Conservation (phyloP, 2,113 vertebrate species). For the Opisthocomus hoazin region DNA sequence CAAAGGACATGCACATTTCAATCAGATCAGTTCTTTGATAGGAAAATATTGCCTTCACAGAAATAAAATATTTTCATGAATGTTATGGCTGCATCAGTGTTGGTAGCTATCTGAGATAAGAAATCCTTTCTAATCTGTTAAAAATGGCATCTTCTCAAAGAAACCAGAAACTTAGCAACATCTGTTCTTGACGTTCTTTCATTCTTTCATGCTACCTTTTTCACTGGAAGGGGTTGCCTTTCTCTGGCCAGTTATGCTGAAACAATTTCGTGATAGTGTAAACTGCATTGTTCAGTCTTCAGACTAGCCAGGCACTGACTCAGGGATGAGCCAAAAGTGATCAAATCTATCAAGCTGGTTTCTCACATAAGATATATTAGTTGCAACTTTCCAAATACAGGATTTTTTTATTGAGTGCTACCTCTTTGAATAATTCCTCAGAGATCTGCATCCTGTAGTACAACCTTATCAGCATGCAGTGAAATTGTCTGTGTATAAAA, state of each 20-base stretch:
- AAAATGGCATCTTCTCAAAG: neutral
- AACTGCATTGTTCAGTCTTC: neutral
- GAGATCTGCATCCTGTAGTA: neutral
- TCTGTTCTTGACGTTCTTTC: neutral
- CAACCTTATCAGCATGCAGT: neutral
- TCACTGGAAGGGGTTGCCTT: neutral
- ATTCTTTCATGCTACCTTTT: neutral
- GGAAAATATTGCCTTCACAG: neutral
- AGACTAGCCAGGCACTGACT: neutral
- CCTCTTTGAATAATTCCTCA: neutral
- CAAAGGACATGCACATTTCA: neutral
- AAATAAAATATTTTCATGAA: neutral
- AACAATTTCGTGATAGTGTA: neutral
- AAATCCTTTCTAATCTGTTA: neutral
- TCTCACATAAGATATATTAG: neutral
- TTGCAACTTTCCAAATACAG: neutral
- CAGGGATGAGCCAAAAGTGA: neutral
- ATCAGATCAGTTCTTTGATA: neutral
- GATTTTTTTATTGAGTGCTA: neutral
- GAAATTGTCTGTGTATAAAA: neutral
- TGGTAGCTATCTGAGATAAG: neutral
- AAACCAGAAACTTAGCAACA: neutral
- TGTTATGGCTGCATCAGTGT: neutral
- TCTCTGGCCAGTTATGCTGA: neutral
- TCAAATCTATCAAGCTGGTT: neutral